These are phyloP conservation scores for Oxyruncus cristatus DNA, from an alignment of 2,113 vertebrate species.

Conservation along the genomic window DNA sequence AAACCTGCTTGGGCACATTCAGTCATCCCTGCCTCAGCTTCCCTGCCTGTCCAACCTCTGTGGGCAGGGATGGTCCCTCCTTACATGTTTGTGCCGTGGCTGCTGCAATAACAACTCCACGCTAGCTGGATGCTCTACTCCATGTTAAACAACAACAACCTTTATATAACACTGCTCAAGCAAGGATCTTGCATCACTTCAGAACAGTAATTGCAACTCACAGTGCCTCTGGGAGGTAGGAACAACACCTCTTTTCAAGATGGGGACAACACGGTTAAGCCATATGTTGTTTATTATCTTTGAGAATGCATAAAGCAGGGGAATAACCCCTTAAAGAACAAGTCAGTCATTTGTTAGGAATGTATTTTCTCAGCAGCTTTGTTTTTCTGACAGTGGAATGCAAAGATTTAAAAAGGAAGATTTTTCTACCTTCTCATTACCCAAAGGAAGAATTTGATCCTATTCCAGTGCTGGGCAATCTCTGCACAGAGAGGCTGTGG, in stretches of 20 bases:
- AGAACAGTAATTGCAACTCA: not conserved
- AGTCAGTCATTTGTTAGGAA: not conserved
- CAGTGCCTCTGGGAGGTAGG: not conserved
- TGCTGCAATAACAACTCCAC: not conserved
- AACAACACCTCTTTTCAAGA: not conserved
- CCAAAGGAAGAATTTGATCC: not conserved
- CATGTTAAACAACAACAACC: not conserved
- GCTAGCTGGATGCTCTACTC: not conserved
- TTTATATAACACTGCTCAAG: rapidly evolving
- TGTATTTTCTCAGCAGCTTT: not conserved
- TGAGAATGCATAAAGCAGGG: not conserved
- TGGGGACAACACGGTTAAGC: not conserved
- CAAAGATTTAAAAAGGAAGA: not conserved
- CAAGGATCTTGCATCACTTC: not conserved
- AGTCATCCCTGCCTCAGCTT: constrained; percentile 14
- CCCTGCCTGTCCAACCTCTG: not conserved
- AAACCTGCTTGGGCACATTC: constrained; percentile 54
- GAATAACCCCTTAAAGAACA: constrained; percentile 14
- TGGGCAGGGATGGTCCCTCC: constrained; percentile 22
- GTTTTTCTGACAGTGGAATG: not conserved
- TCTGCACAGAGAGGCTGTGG: not conserved
- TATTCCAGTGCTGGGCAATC: not conserved
- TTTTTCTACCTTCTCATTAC: not conserved
- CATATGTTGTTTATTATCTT: constrained; percentile 15
- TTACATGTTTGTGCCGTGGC: not conserved